Percentiles rank a stretch among this genome's conserved stretches.
These are phyloP conservation scores for Oriolus oriolus DNA, from an alignment of 2,113 vertebrate genomes.

Conservation along the genomic window DNA sequence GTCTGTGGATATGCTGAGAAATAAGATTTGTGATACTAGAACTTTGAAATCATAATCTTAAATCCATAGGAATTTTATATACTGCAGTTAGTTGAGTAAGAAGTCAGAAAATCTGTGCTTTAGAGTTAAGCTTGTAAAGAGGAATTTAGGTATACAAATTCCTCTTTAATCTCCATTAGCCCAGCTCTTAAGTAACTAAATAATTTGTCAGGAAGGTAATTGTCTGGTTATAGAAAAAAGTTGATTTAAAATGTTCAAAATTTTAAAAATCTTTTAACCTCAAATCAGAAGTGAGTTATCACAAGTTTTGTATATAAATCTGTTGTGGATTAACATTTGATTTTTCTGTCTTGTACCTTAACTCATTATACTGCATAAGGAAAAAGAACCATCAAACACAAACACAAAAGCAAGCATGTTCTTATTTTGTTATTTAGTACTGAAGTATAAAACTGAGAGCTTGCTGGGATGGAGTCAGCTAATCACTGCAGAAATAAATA, in stretches of 20 bases:
- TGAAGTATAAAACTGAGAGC: not conserved
- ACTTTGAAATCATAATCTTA: not conserved
- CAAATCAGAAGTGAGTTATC: not conserved
- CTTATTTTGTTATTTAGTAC: not conserved
- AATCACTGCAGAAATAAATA: not conserved
- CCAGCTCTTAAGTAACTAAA: not conserved
- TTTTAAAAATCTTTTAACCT: not conserved
- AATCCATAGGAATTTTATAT: not conserved
- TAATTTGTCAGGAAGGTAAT: not conserved
- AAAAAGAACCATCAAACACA: not conserved
- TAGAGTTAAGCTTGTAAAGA: not conserved
- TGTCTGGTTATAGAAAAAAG: not conserved
- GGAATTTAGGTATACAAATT: not conserved
- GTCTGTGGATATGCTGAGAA: not conserved
- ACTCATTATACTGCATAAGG: not conserved
- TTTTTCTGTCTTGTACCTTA: not conserved
- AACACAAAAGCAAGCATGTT: not conserved
- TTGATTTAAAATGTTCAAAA: not conserved
- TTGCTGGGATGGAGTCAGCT: not conserved
- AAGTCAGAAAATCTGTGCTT: not conserved
- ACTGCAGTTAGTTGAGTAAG: not conserved
- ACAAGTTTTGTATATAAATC: not conserved
- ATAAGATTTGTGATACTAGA: not conserved
- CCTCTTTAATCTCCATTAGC: not conserved
- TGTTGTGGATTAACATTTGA: not conserved